A percentile compares a stretch with the other conserved stretches of the same genome.
phyloP scores from a whole-genome alignment of 1,140 invertebrate genomes.

The Charaxes varanes region DNA sequence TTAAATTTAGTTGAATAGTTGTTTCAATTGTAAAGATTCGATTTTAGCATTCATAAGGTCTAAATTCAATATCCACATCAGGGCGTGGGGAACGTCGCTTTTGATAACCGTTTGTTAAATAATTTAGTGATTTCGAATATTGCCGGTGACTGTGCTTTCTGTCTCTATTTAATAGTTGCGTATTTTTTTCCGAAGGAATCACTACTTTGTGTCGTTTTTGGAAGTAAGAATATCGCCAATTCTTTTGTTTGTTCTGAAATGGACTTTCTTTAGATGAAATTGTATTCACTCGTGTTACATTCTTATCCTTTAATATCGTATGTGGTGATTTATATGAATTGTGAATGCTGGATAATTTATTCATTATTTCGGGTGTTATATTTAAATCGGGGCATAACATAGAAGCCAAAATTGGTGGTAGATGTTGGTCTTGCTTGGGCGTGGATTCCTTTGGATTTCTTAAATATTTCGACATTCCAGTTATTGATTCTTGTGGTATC shows the following conservation, averaged over 20 bases:
- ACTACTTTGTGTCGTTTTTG: neutral
- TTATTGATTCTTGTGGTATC: neutral
- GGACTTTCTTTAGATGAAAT: neutral
- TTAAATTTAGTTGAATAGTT: too few species aligned
- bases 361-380: too few species aligned
- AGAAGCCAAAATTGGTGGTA: conserved; percentile 7
- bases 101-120: neutral
- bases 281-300: neutral
- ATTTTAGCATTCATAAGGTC: conserved; percentile 5
- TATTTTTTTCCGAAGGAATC: neutral
- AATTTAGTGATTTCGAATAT: neutral
- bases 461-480: conserved; percentile 4
- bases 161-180: neutral
- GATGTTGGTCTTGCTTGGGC: neutral
- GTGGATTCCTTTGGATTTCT: neutral
- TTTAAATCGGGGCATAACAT: neutral
- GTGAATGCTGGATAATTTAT: neutral
- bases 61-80: conserved; percentile 7
- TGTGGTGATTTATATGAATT: neutral
- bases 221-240: conserved; percentile 1
- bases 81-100: neutral
- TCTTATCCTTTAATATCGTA: neutral
- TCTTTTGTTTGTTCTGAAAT: neutral
- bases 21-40: too few species aligned
- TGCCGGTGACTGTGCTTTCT: neutral